Base-by-base conservation (phyloP, 1,140 invertebrate genomes). In the Bombyx mandarina region DNA sequence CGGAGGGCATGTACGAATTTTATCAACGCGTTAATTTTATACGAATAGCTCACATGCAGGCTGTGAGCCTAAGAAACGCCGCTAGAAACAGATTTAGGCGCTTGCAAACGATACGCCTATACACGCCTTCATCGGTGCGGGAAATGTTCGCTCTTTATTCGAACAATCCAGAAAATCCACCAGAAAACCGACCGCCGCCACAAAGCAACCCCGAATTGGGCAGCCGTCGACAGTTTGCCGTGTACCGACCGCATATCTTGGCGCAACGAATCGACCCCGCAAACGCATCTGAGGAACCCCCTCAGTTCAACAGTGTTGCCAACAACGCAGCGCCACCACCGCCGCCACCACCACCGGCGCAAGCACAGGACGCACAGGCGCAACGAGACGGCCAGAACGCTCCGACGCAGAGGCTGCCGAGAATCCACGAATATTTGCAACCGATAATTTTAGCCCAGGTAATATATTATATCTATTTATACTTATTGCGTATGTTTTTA, bases 321-420 rank as follows among this genome's bases (percentile, higher is more conserved):
- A 55, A 55, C 45, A 55, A 47, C 7, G n/a, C 43, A 2, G 48
- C 56, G n/a, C 7, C 18, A 7, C 10, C 35, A 7, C 52, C 45
- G 12, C 12, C 35, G 56, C 49, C 8, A 8, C 18, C 43, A 22
- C 52, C 45, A 26, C 12, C 35, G 56, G 44, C 8, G 9, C 18
- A 22, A 22, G 43, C 47, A 42, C n/a, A 35, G 58, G 91, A 92
- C 61, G 79, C 90, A 1, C 89, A 89, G 3, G 73, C 90, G 3
- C 84, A 79, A 6, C 57, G 72, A 58, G 62, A 77, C 52, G 71
- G 68, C 8, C 67, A 73, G 5, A 69, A 62, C 9, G 72, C 65
- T 46, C 72, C 74, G 49, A 61, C 77, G 26, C 80, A 76, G 42
- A 65, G 78, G 42, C 65, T 78, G 9, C 78, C 80, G 6, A 72